Evolutionary conservation across 2,113 vertebrate genomes (phyloP).

Genomic region (Gadus chalcogrammus): DNA sequence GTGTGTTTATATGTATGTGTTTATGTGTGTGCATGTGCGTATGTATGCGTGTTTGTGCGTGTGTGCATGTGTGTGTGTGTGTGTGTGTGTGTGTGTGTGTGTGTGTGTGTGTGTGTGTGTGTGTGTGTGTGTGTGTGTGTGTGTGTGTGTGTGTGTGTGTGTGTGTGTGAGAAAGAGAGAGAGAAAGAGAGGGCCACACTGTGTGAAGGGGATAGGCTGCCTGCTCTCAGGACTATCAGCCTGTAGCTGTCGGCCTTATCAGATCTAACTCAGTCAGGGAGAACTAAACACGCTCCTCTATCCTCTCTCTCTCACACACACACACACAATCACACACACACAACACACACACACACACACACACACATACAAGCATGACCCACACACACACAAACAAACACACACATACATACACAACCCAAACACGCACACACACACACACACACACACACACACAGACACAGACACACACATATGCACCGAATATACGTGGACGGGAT

Average conservation of each 20-base stretch:
- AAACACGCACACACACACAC: not conserved
- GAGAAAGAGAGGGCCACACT: not conserved
- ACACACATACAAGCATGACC: not conserved
- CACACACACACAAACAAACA: not conserved
- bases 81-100: no score
- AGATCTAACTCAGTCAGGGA: constrained; percentile 60
- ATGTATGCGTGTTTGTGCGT: not conserved
- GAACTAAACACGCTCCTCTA: constrained; percentile 56
- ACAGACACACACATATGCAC: not conserved
- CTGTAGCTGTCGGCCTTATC: constrained; percentile 65
- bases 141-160: constrained; percentile 9
- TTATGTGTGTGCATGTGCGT: constrained; percentile 4
- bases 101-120: constrained; percentile 16
- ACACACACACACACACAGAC: constrained; percentile 1
- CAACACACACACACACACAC: constrained; percentile 22
- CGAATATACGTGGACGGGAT: no score
- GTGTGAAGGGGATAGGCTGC: constrained; percentile 58
- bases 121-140: not conserved
- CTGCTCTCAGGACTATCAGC: constrained; percentile 69
- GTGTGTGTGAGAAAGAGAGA: constrained; percentile 27
- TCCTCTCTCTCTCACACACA: constrained; percentile 25
- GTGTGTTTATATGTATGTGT: constrained; percentile 1
- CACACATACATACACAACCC: not conserved
- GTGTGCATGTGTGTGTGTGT: not conserved
- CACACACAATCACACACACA: constrained; percentile 13